Evolutionary conservation across 2,888 invertebrate species (phyloP).

Genomic region (Thelaira solivaga): DNA sequence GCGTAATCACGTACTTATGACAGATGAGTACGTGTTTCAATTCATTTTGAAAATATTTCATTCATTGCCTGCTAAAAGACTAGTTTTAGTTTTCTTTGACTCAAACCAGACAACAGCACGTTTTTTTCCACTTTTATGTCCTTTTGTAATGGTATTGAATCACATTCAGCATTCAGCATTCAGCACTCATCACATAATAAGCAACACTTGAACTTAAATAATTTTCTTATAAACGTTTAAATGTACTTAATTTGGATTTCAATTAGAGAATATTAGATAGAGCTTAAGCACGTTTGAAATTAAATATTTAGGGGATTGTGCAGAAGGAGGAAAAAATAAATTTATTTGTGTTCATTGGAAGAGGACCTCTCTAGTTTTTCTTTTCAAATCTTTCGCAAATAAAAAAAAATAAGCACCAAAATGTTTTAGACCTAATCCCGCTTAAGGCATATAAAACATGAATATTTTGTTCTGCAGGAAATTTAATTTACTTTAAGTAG

Average conservation of each 20-base stretch:
- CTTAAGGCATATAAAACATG: too few species aligned
- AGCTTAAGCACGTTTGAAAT: neutral
- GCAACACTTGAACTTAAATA: neutral
- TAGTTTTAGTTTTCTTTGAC: neutral
- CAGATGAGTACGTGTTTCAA: constrained; percentile 8
- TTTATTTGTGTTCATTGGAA: too few species aligned
- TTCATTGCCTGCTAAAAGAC: neutral
- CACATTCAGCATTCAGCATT: neutral
- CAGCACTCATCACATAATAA: neutral
- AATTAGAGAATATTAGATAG: neutral
- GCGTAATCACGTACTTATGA: constrained; percentile 11
- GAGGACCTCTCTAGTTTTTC: too few species aligned
- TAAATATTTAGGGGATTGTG: neutral
- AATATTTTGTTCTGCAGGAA: too few species aligned
- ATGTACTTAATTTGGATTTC: neutral
- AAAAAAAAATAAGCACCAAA: too few species aligned
- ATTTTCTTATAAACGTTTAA: neutral
- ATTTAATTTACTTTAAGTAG: too few species aligned
- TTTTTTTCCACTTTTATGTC: neutral
- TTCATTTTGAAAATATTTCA: neutral
- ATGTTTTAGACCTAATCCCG: too few species aligned
- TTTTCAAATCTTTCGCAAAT: too few species aligned
- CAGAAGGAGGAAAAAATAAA: too few species aligned
- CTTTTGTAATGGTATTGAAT: neutral
- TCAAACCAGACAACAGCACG: neutral